Conservation (phyloP, 1,140 invertebrate genomes). For the Nautilus pompilius region DNA sequence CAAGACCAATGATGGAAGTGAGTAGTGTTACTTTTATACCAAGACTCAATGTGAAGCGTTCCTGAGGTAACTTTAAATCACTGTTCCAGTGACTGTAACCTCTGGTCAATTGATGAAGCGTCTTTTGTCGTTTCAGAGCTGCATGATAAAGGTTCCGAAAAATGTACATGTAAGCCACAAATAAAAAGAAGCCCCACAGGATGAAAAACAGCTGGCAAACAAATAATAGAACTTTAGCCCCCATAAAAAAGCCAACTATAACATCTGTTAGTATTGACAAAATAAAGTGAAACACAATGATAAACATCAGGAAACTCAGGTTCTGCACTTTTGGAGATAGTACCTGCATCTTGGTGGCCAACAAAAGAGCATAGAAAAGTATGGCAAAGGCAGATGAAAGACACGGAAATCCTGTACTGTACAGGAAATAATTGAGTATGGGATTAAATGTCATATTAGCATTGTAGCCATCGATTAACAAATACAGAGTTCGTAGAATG, state of each 20-base stretch:
- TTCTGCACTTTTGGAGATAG: conserved; percentile 57
- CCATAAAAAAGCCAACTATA: conserved; percentile 56
- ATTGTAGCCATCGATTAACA: conserved; percentile 88
- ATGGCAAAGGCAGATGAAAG: conserved; percentile 80
- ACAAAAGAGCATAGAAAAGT: conserved; percentile 77
- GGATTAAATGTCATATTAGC: conserved; percentile 72
- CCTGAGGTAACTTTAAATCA: not conserved
- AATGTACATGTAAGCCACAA: conserved; percentile 78
- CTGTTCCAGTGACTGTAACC: not conserved
- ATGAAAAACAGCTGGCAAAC: conserved; percentile 63
- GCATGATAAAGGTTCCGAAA: conserved; percentile 62
- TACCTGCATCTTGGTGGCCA: conserved; percentile 61
- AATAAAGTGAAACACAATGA: conserved; percentile 73
- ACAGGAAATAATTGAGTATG: conserved; percentile 75
- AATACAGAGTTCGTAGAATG: conserved; percentile 75
- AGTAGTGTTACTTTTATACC: conserved; percentile 83
- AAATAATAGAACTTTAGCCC: conserved; percentile 33
- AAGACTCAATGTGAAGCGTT: conserved; percentile 61
- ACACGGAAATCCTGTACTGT: conserved; percentile 63
- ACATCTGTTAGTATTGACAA: conserved; percentile 77
- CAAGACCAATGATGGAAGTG: conserved; percentile 75
- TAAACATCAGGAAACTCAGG: conserved; percentile 70
- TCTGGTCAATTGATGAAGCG: conserved; percentile 9
- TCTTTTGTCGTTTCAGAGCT: conserved; percentile 51
- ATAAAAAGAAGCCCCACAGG: conserved; percentile 72